These are phyloP conservation scores for Agrochola litura DNA, from an alignment of 2,888 invertebrate genomes.

Conservation along the genomic window DNA sequence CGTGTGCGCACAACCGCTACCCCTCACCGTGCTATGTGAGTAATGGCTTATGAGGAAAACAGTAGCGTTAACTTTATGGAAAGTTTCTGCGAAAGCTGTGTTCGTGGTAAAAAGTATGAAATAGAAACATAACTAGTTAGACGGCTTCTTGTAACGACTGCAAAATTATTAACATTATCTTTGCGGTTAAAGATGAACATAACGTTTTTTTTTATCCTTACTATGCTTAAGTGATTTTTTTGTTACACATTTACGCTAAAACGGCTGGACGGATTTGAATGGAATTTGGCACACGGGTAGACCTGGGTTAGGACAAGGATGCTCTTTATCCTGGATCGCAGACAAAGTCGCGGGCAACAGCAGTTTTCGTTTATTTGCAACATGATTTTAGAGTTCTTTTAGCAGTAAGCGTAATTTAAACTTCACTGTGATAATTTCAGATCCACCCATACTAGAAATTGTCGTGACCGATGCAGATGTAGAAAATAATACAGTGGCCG, in stretches of 20 bases:
- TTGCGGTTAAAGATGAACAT: neutral
- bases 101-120: conserved; percentile 4
- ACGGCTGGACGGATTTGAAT: no score
- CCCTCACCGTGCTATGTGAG: conserved; percentile 83
- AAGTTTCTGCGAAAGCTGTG: conserved; percentile 39
- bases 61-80: conserved; percentile 13
- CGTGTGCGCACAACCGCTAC: conserved; percentile 80
- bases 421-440: conserved; percentile 68
- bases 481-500: conserved; percentile 77
- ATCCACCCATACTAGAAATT: conserved; percentile 81
- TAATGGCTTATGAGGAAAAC: conserved; percentile 42
- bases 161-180: conserved; percentile 14
- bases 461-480: conserved; percentile 69
- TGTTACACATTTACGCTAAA: no score
- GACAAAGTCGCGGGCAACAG: no score
- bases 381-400: neutral
- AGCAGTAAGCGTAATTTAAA: neutral
- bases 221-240: no score
- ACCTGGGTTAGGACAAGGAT: no score
- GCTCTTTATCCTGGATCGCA: no score
- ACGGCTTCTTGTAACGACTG: conserved; percentile 7
- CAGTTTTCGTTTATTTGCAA: neutral
- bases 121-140: conserved; percentile 21
- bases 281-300: no score
- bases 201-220: no score